Conservation (phyloP, 2,797 vertebrate species). For the Pipistrellus pygmaeus region DNA sequence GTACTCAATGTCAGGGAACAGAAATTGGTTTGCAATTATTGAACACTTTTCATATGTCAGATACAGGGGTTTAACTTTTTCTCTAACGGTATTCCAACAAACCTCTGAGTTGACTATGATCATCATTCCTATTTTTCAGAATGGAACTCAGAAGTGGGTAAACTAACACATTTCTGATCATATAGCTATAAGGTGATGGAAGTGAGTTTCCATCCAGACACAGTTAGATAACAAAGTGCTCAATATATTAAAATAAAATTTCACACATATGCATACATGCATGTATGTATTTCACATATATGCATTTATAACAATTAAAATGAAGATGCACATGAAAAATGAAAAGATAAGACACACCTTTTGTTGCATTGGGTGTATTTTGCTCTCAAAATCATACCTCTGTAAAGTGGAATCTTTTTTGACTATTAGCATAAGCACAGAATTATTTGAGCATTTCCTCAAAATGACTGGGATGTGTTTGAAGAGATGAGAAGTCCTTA, state of each 20-base stretch:
- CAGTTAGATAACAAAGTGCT: not conserved
- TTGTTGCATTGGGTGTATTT: not conserved
- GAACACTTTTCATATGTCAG: not conserved
- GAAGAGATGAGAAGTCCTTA: accelerated
- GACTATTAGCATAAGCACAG: not conserved
- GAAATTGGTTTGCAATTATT: not conserved
- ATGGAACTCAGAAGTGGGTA: not conserved
- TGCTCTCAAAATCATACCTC: not conserved
- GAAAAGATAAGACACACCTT: not conserved
- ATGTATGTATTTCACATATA: not conserved
- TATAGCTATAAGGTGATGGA: not conserved
- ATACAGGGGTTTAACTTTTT: not conserved
- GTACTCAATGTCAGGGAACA: not conserved
- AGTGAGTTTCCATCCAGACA: not conserved
- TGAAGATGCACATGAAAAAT: not conserved
- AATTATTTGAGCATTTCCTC: not conserved
- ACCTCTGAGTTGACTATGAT: not conserved
- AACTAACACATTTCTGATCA: not conserved
- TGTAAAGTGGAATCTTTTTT: not conserved
- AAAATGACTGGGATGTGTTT: not conserved
- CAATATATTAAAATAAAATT: not conserved
- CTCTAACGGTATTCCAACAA: not conserved
- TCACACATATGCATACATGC: not conserved
- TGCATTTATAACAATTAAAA: not conserved
- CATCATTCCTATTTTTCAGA: not conserved